phyloP scores from a whole-genome alignment of 2,888 invertebrate genomes.

The Anaspis maculata region DNA sequence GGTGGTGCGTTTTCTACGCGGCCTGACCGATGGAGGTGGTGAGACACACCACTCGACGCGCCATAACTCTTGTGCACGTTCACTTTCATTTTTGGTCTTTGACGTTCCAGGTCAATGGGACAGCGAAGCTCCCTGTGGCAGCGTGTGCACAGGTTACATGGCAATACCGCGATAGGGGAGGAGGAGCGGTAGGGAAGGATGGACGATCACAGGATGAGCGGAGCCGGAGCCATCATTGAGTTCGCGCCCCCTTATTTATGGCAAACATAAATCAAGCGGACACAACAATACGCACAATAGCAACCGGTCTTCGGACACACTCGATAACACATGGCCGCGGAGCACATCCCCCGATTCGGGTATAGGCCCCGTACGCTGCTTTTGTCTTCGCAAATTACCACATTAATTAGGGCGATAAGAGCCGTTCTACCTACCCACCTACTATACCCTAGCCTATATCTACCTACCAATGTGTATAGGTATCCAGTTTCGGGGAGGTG shows the following conservation, averaged over 20 bases:
- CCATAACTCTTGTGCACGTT: too few relatives aligned
- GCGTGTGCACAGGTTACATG: too few relatives aligned
- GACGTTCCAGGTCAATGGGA: slow-evolving; percentile 4
- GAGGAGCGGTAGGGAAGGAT: slow-evolving; percentile 16
- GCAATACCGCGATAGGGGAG: slow-evolving; percentile 14
- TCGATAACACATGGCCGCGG: slow-evolving; percentile 25
- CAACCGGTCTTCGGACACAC: slow-evolving; percentile 26
- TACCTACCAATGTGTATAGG: too few relatives aligned
- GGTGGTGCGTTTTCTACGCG: too few relatives aligned
- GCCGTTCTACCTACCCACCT: slow-evolving; percentile 1
- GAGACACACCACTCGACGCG: too few relatives aligned
- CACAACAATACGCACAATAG: slow-evolving; percentile 34
- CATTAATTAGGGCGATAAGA: slow-evolving; percentile 23
- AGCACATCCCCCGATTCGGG: too few relatives aligned
- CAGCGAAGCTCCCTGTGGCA: too few relatives aligned
- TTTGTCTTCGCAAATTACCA: slow-evolving; percentile 20
- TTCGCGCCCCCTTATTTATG: slow-evolving; percentile 33
- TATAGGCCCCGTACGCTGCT: slow-evolving; percentile 12
- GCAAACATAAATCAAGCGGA: slow-evolving; percentile 28
- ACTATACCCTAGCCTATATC: neutral
- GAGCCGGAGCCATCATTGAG: slow-evolving; percentile 29
- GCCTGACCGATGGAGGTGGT: too few relatives aligned
- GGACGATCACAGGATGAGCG: too few relatives aligned
- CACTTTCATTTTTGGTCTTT: too few relatives aligned
- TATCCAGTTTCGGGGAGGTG: too few relatives aligned